Evolutionary conservation across 2,113 vertebrate genomes (phyloP).

Genomic region (Crotophaga sulcirostris): DNA sequence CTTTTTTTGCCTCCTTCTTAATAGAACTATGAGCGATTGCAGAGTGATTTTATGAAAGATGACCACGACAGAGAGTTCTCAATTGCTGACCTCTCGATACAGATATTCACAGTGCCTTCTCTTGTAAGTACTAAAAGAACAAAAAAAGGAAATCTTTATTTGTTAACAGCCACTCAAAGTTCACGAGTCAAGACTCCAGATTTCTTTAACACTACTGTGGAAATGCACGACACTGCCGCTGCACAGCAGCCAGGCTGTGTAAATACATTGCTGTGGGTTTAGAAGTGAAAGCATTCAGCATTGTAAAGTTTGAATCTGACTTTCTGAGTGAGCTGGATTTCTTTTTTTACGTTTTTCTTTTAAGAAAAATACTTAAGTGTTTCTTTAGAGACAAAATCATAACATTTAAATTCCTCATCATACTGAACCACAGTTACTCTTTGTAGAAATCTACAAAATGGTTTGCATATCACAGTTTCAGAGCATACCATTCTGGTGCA

Average conservation of each 20-base stretch:
- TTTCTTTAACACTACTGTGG: conserved; percentile 4
- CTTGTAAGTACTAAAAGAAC: conserved; percentile 89
- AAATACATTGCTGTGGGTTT: not conserved
- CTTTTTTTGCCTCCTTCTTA: conserved; percentile 85
- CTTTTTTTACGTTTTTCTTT: not conserved
- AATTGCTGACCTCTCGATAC: conserved; percentile 96
- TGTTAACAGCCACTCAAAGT: conserved; percentile 50
- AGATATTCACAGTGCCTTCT: conserved; percentile 97
- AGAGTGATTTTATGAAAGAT: conserved; percentile 96
- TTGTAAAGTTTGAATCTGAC: not conserved
- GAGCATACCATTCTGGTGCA: not conserved
- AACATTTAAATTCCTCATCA: not conserved
- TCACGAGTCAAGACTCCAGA: conserved; percentile 4
- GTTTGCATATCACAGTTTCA: not conserved
- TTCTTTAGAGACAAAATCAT: not conserved
- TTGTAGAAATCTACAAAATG: not conserved
- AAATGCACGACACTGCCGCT: not conserved
- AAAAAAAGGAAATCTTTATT: conserved; percentile 66
- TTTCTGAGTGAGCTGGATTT: not conserved
- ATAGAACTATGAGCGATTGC: conserved; percentile 96
- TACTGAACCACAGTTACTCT: not conserved
- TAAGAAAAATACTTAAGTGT: not conserved
- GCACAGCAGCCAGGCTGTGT: not conserved
- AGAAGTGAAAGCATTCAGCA: not conserved
- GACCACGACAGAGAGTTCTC: conserved; percentile 98